phyloP scores from a whole-genome alignment of 1,140 invertebrate species.

The Drosophila mayri region DNA sequence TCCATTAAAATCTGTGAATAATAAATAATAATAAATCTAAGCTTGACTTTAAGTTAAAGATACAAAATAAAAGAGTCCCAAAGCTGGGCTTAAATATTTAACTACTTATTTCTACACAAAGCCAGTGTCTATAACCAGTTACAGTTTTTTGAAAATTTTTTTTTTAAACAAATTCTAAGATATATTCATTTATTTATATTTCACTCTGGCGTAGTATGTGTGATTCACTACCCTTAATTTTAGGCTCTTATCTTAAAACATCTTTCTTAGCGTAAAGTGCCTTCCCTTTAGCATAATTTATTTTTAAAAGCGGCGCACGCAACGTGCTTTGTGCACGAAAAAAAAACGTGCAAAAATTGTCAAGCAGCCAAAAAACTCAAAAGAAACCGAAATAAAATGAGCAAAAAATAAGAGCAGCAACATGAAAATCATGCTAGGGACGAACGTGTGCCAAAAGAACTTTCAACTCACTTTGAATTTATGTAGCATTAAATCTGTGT shows the following conservation, averaged over 20 bases:
- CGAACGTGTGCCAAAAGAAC: constrained; percentile 47
- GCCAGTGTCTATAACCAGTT: too few species aligned
- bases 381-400: not conserved
- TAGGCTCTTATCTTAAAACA: constrained; percentile 2
- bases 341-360: constrained; percentile 54
- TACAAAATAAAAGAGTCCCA: too few species aligned
- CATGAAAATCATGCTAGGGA: constrained; percentile 41
- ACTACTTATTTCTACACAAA: too few species aligned
- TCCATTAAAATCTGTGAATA: too few species aligned
- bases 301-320: constrained; percentile 53
- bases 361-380: constrained; percentile 49
- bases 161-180: not conserved
- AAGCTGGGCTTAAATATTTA: too few species aligned
- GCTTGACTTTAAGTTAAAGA: too few species aligned
- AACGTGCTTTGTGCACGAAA: constrained; percentile 3
- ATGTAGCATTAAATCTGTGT: constrained; percentile 50
- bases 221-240: constrained; percentile 33
- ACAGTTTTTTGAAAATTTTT: fast-evolving
- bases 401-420: constrained; percentile 17
- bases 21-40: too few species aligned
- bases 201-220: not conserved
- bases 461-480: constrained; percentile 54
- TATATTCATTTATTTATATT: not conserved
- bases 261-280: constrained; percentile 10
- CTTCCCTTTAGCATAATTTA: constrained; percentile 18